Base-by-base conservation (phyloP, 2,113 vertebrate species). In the Hiodon tergisus region DNA sequence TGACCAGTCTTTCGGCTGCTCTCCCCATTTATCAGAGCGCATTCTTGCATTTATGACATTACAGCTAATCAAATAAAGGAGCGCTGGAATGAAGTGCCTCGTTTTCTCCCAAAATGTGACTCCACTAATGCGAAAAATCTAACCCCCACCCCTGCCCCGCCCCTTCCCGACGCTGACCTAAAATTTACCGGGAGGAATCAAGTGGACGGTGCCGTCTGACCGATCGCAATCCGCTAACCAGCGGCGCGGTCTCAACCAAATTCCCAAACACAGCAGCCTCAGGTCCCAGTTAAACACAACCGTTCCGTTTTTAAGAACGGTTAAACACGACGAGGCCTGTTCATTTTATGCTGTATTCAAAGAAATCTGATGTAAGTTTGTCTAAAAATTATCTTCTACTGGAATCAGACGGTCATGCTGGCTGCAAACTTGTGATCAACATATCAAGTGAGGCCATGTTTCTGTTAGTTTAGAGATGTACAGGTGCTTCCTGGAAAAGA, bases 31-130 rank as follows among this genome's bases (percentile, higher is more conserved):
- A 85, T 89, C 83, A 78, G 83, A 81, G 84, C 79, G 85, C 87
- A 91, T 91, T 91, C 89, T 87, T 90, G 87, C 86, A 90, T 91
- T 90, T 87, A 91, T 87, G 81, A 90, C 88, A 91, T 90, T 91
- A 91, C 51, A 55, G 82, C 75, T 90, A 91, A 91, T 91, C 85
- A 78, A 87, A 89, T 91, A 82, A 88, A 71, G 81, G 16, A 76
- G 80, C 78, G 78, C 83, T 80, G 87, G 86, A 91, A 90, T 90
- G 87, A 16, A 59, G 71, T 74, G 83, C 85, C 79, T 82, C 77
- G 31, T 87, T 70, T 53, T 55, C 76, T 59, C 84, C 82, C 74
- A 78, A 88, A 89, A 90, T 90, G 86, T 85, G 84, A 90, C 87
- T 89, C 83, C 78, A 80, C 81, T 87, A 86, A 90, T 85, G 82